A percentile compares a stretch with the other conserved stretches of the same genome.
phyloP scores from a whole-genome alignment of 2,113 vertebrate genomes.

The Peromyscus leucopus region DNA sequence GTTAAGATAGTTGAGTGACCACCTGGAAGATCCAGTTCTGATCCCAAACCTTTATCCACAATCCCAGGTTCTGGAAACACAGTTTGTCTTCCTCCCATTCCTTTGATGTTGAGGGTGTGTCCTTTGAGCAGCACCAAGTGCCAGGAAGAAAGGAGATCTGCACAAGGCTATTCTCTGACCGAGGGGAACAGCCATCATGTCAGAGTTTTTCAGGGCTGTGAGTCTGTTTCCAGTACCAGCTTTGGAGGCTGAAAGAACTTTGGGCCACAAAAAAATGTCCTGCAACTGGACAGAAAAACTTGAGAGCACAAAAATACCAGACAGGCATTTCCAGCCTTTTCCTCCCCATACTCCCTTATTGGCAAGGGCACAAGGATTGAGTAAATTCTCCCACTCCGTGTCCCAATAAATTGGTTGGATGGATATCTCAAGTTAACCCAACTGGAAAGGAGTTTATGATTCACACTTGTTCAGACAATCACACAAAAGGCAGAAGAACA shows the following conservation, averaged over 20 bases:
- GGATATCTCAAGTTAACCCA: conserved; percentile 32
- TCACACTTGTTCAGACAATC: conserved; percentile 19
- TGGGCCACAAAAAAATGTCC: background rate
- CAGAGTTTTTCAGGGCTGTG: background rate
- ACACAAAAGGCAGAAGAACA: conserved; percentile 25
- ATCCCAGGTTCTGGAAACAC: background rate
- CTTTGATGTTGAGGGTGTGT: background rate
- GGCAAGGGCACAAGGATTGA: background rate
- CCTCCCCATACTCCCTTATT: background rate
- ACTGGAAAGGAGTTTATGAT: conserved; percentile 28
- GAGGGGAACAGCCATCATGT: background rate
- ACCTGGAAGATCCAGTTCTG: background rate
- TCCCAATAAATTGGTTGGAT: background rate
- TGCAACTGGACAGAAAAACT: background rate
- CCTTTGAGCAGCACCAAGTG: background rate
- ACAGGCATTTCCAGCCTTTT: background rate
- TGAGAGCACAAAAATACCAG: background rate
- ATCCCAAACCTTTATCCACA: background rate
- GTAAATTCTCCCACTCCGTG: background rate
- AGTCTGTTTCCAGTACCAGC: background rate
- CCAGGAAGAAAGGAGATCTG: background rate
- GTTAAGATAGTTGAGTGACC: background rate
- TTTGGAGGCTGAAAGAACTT: background rate
- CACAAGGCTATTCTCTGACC: background rate
- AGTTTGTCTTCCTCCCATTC: background rate